A percentile compares a stretch with the other conserved stretches of the same genome.
These are phyloP conservation scores for Oryzias curvinotus DNA, from an alignment of 2,113 vertebrate species.

Conservation along the genomic window DNA sequence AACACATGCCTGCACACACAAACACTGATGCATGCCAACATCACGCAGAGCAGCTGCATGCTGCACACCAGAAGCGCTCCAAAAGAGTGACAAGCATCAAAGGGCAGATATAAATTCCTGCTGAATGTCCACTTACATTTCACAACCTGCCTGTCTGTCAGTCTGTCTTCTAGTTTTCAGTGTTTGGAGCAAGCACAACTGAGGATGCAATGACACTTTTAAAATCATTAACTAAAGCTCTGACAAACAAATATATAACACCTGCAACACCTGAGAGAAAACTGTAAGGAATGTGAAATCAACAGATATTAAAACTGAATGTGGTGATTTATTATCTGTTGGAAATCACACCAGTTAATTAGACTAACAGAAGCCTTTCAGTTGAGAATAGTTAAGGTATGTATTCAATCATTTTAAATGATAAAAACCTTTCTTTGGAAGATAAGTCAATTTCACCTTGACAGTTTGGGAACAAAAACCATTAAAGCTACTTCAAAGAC, in stretches of 20 bases:
- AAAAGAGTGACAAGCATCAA: slow-evolving; percentile 32
- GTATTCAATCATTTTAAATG: too few relatives aligned
- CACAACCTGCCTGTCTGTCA: slow-evolving; percentile 19
- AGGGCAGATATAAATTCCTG: slow-evolving; percentile 38
- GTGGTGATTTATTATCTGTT: slow-evolving; percentile 20
- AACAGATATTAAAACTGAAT: slow-evolving; percentile 6
- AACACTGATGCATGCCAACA: slow-evolving; percentile 16
- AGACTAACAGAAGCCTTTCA: slow-evolving; percentile 6
- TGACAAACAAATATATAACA: slow-evolving; percentile 45
- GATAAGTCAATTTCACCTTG: slow-evolving; percentile 3
- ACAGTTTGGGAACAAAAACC: background rate
- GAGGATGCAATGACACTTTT: slow-evolving; percentile 5
- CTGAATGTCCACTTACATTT: slow-evolving; percentile 54
- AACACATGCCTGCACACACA: slow-evolving; percentile 44
- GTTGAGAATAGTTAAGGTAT: too few relatives aligned
- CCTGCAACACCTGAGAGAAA: slow-evolving; percentile 42
- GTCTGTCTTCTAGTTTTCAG: background rate
- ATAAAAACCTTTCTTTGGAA: background rate
- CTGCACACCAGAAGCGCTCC: slow-evolving; percentile 40
- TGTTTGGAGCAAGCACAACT: background rate
- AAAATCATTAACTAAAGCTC: slow-evolving; percentile 1
- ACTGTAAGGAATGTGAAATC: slow-evolving; percentile 29
- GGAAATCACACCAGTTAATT: slow-evolving; percentile 18
- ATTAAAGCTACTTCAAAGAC: too few relatives aligned
- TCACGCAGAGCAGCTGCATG: slow-evolving; percentile 33